Evolutionary conservation across 2,797 vertebrate species (phyloP), one percentile per base, ranked within the genome.

Genomic region (Falco rusticolus): DNA sequence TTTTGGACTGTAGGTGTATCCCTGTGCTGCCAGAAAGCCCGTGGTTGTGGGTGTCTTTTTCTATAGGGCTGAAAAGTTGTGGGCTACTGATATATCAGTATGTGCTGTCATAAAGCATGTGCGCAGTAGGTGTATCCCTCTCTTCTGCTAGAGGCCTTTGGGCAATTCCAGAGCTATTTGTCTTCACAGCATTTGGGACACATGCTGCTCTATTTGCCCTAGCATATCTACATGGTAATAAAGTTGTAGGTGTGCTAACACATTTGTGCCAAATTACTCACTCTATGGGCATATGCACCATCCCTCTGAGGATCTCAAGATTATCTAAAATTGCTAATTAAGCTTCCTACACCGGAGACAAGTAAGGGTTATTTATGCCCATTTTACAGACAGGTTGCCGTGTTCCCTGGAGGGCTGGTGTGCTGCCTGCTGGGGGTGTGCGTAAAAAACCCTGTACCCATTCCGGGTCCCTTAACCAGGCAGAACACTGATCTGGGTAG

Each of bases 301-400:
- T 78, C 69, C 69, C 54, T 89, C 72, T 31, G 76, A 93, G 51
- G 41, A 89, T 86, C 65, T 81, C 54, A 34, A 71, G 82, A 61
- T 2, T 3, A 83, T 81, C 89, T 94, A 28, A 90, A 95, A 70
- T 76, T 66, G 65, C 80, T 89, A 86, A 84, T 91, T 91, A 96
- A 84, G 69, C 31, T 92, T 93, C 47, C 65, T 78, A 34, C 50
- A 41, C 50, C 2, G 8, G 57, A 87, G 53, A 88, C 31, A 80
- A 68, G 31, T 68, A 77, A 71, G 57, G 53, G 69, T 74, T 75
- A 65, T 87, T 75, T 75, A 59, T 63, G 60, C 14, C 75, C 39
- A 24, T 91, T 89, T 80, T 80, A 75, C 60, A 89, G 81, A 65
- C 4, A 1, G 24, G n/a, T 60, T 87, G 57, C 45, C 20, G 3